phyloP scores from a whole-genome alignment of 2,888 invertebrate genomes.

The Neoitamus cyanurus region DNA sequence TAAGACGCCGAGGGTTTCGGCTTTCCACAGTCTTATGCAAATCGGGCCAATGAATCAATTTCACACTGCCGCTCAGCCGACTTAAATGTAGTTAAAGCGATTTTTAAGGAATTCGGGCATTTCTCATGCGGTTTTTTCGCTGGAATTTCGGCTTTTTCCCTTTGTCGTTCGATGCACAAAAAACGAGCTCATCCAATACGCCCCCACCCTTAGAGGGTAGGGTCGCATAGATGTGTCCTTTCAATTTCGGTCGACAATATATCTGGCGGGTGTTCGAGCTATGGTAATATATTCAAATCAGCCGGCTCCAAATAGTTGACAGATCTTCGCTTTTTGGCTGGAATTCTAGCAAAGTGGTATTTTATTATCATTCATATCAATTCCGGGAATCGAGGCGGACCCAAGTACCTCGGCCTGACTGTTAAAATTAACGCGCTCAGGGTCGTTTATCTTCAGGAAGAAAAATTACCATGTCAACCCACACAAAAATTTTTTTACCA shows the following conservation, averaged over 20 bases:
- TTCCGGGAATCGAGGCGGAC: not conserved
- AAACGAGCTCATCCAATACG: not conserved
- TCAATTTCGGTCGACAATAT: not conserved
- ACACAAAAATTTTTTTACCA: not conserved
- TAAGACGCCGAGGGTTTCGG: constrained; percentile 24
- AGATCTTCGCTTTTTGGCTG: not conserved
- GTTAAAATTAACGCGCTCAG: constrained; percentile 14
- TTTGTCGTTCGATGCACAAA: not conserved
- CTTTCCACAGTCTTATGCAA: constrained; percentile 43
- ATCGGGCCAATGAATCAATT: constrained; percentile 46
- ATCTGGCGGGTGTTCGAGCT: not conserved
- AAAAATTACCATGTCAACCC: constrained; percentile 13
- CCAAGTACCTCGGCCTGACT: not conserved
- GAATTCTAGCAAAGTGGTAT: constrained; percentile 6
- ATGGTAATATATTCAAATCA: constrained; percentile 26
- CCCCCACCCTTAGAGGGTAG: not conserved
- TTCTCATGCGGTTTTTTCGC: constrained; percentile 11
- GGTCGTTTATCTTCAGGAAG: not conserved
- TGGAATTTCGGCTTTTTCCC: not conserved
- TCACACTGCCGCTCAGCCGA: constrained; percentile 28
- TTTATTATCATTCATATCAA: constrained; percentile 36
- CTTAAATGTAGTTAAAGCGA: constrained; percentile 23
- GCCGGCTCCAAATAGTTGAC: constrained; percentile 5
- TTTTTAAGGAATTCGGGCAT: constrained; percentile 33
- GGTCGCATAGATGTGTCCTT: not conserved